Base-by-base conservation (phyloP, 92 coral and sea anemone genomes). In the Actinostola sp. region DNA sequence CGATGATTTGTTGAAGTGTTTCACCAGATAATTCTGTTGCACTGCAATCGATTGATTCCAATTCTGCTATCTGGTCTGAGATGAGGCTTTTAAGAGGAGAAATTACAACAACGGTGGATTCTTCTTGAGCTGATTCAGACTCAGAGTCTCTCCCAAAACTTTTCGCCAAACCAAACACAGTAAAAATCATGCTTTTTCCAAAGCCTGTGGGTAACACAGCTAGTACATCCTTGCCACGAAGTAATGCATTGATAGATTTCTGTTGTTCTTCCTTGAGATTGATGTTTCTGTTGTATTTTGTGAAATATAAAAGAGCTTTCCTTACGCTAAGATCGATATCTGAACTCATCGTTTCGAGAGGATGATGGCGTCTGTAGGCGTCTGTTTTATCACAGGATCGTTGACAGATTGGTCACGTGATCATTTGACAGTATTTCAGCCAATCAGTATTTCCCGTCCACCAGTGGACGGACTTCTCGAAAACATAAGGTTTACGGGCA, bases 101-200 rank as follows among this genome's bases (percentile, higher is more conserved):
- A 36, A 67, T 35, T 17, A 67, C 60, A 20, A 67, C 2, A 26
- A 67, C 60, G 7, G 60, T 19, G 1, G 20, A 19, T 28, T 39
- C 16, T 24, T 25, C 39, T 29, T 45, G 4, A 4, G 42, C 50
- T 38, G n/a, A n/a, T n/a, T n/a, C n/a, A n/a, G n/a, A n/a, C n/a
- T 26, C 21, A 15, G 8, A 11, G 2, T 41, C 17, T 36, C 35
- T 38, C 8, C 36, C 60, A 13, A 67, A 16, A 67, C n/a, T n/a
- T n/a, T n/a, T n/a, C n/a, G n/a, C n/a, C n/a, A n/a, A n/a, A n/a
- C n/a, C n/a, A n/a, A n/a, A 67, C 60, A 67, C 19, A 1, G 73
- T 67, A n/a, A 45, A 67, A 17, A 67, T 67, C 39, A 67, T 24
- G 43, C 73, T 67, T 46, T 66, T 66, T 13, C 72, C 72, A 45